Evolutionary conservation across 2,113 vertebrate species (phyloP), one percentile per base, ranked within the genome.

Genomic region (Erythrocercus mccallii): DNA sequence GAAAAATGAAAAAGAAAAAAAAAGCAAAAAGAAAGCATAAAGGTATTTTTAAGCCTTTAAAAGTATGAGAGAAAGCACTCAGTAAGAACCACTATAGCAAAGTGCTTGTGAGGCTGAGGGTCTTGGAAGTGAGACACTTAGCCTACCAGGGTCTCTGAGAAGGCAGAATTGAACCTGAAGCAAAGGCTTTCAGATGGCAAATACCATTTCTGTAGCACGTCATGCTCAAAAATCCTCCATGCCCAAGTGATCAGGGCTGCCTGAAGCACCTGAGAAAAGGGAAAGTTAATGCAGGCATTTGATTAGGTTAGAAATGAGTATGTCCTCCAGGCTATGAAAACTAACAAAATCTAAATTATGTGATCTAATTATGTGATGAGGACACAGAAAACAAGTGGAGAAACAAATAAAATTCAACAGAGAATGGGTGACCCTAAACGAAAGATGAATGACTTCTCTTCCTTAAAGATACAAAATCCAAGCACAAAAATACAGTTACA

Each of bases 141-240:
- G 21, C 50, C 50, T 73, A 37, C 25, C 81, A 61, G 66, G 45
- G 30, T 85, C 84, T 70, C 85, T 86, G 85, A 92, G 68, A 77
- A 83, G 54, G 38, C 64, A 95, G 90, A 90, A 90, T 4, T 80
- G 54, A 53, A 94, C 62, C 40, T 58, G 68, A 86, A 95, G 71
- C 81, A 90, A 73, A 95, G 42, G 45, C 45, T 92, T 94, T 94
- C 83, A 90, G 65, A 48, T 0, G 2, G 21, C 62, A 92, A 71
- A 23, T 81, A 65, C 57, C 40, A 44, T 79, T 92, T 89, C 81
- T 84, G 24, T n/a, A 61, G 27, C 54, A 64, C 0, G 0, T 30
- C 53, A 65, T 65, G 45, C 50, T 77, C 57, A 88, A 82, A 88
- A 82, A 88, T 38, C 27, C 66, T 93, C 53, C 58, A 42, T 70